These are phyloP conservation scores for Blomia tropicalis DNA, from an alignment of 2,888 invertebrate species.

Conservation along the genomic window DNA sequence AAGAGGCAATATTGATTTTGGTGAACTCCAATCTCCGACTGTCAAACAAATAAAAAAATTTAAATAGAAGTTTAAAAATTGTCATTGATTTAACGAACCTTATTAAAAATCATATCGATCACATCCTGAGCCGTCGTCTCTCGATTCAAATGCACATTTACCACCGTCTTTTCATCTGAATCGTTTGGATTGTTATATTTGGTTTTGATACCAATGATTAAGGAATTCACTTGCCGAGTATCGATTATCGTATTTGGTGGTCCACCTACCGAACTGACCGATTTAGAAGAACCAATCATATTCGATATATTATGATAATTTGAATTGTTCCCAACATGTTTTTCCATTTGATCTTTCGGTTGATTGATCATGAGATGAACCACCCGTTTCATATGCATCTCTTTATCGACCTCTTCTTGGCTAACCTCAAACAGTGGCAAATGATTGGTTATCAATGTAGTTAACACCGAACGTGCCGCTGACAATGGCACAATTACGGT, in stretches of 20 bases:
- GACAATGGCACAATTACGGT: constrained; percentile 30
- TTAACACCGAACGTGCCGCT: constrained; percentile 36
- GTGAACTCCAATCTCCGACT: not conserved
- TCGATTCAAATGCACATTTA: constrained; percentile 11
- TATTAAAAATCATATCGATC: constrained; percentile 3
- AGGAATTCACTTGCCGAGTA: not conserved
- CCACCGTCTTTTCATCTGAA: not conserved
- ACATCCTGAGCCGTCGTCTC: not conserved
- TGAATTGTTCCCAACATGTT: not conserved
- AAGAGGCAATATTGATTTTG: constrained; percentile 44
- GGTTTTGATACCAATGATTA: constrained; percentile 4
- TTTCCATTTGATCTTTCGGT: not conserved
- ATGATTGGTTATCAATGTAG: constrained; percentile 57
- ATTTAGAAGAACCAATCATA: not conserved
- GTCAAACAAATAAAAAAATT: not conserved
- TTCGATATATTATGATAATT: not conserved
- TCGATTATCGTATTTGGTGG: not conserved
- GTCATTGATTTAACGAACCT: not conserved
- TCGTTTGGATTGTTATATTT: not conserved
- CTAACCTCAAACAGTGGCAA: constrained; percentile 54
- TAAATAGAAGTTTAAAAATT: not conserved
- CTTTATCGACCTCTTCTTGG: constrained; percentile 44
- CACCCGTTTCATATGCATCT: constrained; percentile 49
- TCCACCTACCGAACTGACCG: not conserved
- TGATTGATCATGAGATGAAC: constrained; percentile 13